Percentiles rank a stretch among this genome's conserved stretches.
phyloP scores from a whole-genome alignment of 2,797 vertebrate species.

The Pantherophis alleghaniensis region DNA sequence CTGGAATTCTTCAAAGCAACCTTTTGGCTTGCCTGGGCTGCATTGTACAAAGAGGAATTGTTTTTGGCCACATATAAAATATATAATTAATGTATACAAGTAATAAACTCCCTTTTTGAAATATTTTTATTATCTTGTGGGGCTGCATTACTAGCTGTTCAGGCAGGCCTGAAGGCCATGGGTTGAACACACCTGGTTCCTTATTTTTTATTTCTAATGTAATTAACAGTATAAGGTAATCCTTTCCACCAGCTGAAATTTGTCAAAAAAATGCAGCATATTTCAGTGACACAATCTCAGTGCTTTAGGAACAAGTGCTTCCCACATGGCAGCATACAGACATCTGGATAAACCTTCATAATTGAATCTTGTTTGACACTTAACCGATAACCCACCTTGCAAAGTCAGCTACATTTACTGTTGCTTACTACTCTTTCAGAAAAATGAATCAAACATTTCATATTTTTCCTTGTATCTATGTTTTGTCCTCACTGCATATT shows the following conservation, averaged over 20 bases:
- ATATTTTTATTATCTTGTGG: not conserved
- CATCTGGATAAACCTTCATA: not conserved
- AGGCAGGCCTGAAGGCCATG: not conserved
- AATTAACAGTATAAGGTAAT: not conserved
- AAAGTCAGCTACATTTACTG: not conserved
- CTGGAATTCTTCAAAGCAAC: not conserved
- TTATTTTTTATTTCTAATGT: not conserved
- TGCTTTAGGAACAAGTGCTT: not conserved
- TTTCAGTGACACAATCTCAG: not conserved
- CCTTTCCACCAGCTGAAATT: not conserved
- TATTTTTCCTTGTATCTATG: not conserved
- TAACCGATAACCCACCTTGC: not conserved
- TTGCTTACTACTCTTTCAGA: not conserved
- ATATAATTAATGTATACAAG: not conserved
- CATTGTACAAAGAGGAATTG: not conserved
- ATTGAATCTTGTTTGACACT: not conserved
- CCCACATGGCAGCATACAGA: not conserved
- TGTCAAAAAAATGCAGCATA: not conserved
- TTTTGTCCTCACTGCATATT: not conserved
- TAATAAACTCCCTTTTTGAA: not conserved
- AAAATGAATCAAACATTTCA: not conserved
- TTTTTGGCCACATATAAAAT: not conserved
- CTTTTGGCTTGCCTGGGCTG: not conserved
- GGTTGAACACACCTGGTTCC: not conserved
- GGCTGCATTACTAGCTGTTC: not conserved